These are phyloP conservation scores for Metacarcinus magister DNA, from an alignment of 2,888 invertebrate genomes.

Conservation along the genomic window DNA sequence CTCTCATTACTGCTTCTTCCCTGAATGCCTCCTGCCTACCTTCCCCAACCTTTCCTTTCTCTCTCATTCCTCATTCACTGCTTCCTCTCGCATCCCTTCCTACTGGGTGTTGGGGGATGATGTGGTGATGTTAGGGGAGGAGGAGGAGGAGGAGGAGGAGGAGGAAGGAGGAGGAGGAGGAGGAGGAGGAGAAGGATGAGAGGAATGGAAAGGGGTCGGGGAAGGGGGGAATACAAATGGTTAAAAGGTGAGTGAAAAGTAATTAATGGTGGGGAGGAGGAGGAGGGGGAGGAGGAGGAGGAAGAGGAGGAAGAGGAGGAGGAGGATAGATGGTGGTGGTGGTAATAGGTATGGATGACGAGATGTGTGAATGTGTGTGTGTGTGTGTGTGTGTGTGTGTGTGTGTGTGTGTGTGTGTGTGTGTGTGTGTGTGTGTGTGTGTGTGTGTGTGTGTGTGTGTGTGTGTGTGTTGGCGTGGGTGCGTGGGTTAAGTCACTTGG, in stretches of 20 bases:
- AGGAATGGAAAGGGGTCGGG: not conserved
- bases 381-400: not conserved
- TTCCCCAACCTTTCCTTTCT: not conserved
- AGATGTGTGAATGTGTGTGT: not conserved
- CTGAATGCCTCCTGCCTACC: not conserved
- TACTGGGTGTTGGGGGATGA: not conserved
- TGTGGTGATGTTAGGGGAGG: not conserved
- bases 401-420: not conserved
- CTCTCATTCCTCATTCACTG: not conserved
- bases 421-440: not conserved
- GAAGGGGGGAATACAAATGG: not conserved
- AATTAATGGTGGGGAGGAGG: not conserved
- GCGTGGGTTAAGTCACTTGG: slow-evolving; percentile 5
- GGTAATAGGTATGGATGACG: not conserved
- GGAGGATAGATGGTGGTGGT: not conserved
- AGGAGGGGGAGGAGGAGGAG: slow-evolving; percentile 52
- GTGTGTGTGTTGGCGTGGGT: no score
- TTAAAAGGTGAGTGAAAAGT: not conserved
- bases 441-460: not conserved
- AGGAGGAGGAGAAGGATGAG: slow-evolving; percentile 27
- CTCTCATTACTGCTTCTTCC: not conserved
- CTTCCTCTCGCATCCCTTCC: not conserved
- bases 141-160: not conserved
- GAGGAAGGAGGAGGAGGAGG: not conserved
- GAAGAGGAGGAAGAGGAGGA: not conserved